Evolutionary conservation across 2,888 invertebrate genomes (phyloP).

Genomic region (Troides helena): DNA sequence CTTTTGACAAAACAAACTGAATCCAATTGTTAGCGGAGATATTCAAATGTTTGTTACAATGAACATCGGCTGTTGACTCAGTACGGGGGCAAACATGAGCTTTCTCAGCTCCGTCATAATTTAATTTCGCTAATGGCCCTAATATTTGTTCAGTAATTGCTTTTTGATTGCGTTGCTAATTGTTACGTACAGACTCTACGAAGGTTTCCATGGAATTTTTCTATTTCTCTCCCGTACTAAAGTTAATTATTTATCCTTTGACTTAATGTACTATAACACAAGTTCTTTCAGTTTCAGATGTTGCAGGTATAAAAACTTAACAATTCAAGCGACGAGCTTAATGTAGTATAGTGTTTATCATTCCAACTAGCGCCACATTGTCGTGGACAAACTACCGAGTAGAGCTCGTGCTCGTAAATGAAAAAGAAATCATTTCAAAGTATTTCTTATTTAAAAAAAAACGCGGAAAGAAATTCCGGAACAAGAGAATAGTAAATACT

Average conservation of each 20-base stretch:
- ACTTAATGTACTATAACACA: not conserved
- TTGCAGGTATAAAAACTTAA: too few species aligned
- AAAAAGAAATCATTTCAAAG: too few species aligned
- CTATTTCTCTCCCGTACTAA: not conserved
- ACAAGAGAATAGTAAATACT: too few species aligned
- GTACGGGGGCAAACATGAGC: not conserved
- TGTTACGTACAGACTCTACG: not conserved
- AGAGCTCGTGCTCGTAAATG: too few species aligned
- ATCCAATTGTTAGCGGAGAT: conserved; percentile 1
- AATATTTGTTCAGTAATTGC: conserved; percentile 1
- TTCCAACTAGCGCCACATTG: too few species aligned
- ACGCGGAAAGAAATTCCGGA: too few species aligned
- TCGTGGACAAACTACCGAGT: too few species aligned
- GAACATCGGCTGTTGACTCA: conserved; percentile 3
- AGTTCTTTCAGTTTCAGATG: too few species aligned
- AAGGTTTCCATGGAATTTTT: not conserved
- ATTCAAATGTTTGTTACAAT: conserved; percentile 1
- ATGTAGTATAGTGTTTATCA: too few species aligned
- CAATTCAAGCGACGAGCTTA: too few species aligned
- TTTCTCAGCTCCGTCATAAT: not conserved
- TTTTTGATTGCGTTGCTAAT: not conserved
- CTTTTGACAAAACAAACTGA: not conserved
- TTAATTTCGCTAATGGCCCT: conserved; percentile 6
- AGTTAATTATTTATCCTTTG: not conserved
- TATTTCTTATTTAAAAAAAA: too few species aligned